Conservation (phyloP, 2,113 vertebrate genomes). For the Scalopus aquaticus region DNA sequence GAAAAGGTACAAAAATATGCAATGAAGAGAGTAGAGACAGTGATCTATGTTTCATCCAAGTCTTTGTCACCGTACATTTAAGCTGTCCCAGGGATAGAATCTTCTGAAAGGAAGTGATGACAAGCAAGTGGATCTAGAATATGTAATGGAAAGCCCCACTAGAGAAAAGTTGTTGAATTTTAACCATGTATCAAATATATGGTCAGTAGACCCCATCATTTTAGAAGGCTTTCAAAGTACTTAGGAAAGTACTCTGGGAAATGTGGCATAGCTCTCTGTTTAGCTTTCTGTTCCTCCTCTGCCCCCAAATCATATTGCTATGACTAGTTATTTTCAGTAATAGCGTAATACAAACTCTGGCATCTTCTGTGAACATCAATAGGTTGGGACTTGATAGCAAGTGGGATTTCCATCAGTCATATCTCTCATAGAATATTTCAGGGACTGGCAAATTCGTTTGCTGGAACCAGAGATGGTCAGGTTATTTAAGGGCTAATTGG, state of each 20-base stretch:
- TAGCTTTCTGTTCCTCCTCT: conserved; percentile 18
- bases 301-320: background rate
- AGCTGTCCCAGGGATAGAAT: background rate
- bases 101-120: background rate
- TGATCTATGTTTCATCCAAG: background rate
- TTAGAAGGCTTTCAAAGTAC: background rate
- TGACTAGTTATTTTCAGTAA: conserved; percentile 31
- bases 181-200: background rate
- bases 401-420: conserved; percentile 38
- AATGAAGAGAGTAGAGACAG: background rate
- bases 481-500: conserved; percentile 71
- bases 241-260: background rate
- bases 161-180: background rate
- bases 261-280: background rate
- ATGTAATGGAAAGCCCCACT: background rate
- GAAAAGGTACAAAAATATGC: background rate
- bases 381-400: conserved; percentile 30
- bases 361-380: conserved; percentile 44
- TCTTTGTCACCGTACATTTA: background rate
- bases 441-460: background rate
- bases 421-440: conserved; percentile 40
- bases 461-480: conserved; percentile 53
- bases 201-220: background rate
- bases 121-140: background rate
- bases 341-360: conserved; percentile 11